Percentiles rank a stretch among this genome's conserved stretches.
Evolutionary conservation across 2,797 vertebrate genomes (phyloP).

Genomic region (Percopsis omiscomaycus): DNA sequence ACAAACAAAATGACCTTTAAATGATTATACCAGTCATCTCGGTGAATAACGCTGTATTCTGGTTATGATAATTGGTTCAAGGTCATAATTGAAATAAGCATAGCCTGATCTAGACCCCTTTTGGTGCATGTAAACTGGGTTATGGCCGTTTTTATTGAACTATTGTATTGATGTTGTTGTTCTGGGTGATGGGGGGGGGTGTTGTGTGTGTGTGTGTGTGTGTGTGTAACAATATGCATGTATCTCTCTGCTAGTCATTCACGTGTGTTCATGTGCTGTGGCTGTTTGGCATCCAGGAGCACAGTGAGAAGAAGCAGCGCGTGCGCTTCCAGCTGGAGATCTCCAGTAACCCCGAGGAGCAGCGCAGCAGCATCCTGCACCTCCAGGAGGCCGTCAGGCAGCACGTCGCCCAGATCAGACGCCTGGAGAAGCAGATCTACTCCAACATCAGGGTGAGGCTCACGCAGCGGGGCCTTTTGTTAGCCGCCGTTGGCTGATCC

Average conservation of each 20-base stretch:
- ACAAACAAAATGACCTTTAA: no score
- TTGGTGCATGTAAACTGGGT: neutral
- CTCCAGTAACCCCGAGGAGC: conserved; percentile 97
- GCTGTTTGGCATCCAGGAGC: conserved; percentile 79
- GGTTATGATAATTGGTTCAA: no score
- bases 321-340: conserved; percentile 99
- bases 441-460: conserved; percentile 88
- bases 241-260: no score
- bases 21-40: no score
- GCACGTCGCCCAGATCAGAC: conserved; percentile 92
- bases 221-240: no score
- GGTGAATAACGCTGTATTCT: no score
- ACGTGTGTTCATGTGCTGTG: neutral
- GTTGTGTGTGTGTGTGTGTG: no score
- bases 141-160: neutral
- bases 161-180: no score
- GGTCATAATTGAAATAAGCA: no score
- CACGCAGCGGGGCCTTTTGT: no score
- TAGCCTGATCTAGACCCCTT: neutral
- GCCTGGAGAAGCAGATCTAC: conserved; percentile 97
- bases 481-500: no score
- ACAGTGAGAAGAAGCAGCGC: conserved; percentile 97
- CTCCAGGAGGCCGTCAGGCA: conserved; percentile 94
- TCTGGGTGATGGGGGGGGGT: no score
- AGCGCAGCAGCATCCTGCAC: conserved; percentile 96